Evolutionary conservation across 2,113 vertebrate genomes (phyloP).

Genomic region (Ia io): DNA sequence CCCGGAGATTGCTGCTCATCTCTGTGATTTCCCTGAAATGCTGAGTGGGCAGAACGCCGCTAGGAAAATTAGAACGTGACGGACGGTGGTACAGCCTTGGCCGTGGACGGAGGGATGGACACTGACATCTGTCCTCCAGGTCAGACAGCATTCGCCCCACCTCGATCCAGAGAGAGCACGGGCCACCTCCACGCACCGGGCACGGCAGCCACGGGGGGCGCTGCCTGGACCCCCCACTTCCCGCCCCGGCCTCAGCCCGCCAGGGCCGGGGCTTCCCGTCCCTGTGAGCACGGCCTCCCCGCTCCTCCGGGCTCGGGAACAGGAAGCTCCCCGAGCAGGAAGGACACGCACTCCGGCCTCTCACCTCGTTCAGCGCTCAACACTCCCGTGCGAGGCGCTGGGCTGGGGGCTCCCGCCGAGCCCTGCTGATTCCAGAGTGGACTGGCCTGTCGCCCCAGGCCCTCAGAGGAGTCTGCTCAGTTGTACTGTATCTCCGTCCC

Average conservation of each 20-base stretch:
- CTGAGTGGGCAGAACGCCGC: background rate
- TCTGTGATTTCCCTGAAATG: background rate
- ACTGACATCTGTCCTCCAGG: background rate
- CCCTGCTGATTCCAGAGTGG: no score
- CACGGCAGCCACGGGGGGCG: no score
- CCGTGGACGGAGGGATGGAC: accelerated
- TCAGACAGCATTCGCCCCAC: background rate
- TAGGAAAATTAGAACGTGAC: background rate
- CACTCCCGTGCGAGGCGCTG: accelerated
- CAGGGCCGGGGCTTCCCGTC: background rate
- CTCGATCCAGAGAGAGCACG: background rate
- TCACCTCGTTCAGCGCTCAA: accelerated
- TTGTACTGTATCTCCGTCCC: background rate
- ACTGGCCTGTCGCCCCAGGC: no score
- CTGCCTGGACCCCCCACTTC: background rate
- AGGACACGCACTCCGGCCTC: background rate
- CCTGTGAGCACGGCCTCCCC: background rate
- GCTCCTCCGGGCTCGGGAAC: no score
- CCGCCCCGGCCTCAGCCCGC: background rate
- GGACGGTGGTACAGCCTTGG: background rate
- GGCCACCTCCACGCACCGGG: accelerated
- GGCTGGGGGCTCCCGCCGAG: background rate
- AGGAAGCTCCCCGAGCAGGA: no score
- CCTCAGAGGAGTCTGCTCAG: background rate
- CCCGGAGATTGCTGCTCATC: background rate